These are phyloP conservation scores for Tauraco hartlaubi DNA, from an alignment of 2,797 vertebrate species.

Conservation along the genomic window DNA sequence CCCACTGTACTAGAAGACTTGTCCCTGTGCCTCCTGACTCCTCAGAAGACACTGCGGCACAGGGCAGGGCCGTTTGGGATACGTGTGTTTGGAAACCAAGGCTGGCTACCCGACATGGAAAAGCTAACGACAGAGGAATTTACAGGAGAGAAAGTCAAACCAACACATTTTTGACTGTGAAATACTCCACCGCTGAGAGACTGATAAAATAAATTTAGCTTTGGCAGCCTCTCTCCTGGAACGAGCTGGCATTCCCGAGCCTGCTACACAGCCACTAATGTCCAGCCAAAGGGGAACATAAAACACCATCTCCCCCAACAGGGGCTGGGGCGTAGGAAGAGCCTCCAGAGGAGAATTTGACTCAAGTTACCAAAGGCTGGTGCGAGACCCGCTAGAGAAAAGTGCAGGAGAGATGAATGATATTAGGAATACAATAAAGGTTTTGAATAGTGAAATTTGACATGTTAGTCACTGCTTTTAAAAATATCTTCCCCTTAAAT, in stretches of 20 bases:
- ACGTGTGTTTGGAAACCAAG: background rate
- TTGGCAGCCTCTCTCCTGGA: background rate
- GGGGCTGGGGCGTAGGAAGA: background rate
- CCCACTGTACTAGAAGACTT: background rate
- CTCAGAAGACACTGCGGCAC: background rate
- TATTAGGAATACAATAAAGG: background rate
- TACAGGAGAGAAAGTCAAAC: background rate
- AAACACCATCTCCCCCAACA: background rate
- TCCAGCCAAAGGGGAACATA: background rate
- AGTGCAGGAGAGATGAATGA: background rate
- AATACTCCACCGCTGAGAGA: background rate
- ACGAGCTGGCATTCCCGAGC: background rate
- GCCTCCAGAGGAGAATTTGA: background rate
- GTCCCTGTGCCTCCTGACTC: fast-evolving
- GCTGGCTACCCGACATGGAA: background rate
- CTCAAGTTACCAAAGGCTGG: background rate
- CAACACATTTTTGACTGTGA: background rate
- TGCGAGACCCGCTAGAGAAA: background rate
- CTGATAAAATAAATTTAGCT: background rate
- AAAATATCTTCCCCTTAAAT: background rate
- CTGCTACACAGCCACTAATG: background rate
- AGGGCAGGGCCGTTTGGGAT: background rate
- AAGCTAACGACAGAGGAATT: background rate
- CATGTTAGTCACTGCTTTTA: background rate
- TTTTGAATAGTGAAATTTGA: background rate